Conservation (phyloP, 2,113 vertebrate species). For the Pygoscelis adeliae region DNA sequence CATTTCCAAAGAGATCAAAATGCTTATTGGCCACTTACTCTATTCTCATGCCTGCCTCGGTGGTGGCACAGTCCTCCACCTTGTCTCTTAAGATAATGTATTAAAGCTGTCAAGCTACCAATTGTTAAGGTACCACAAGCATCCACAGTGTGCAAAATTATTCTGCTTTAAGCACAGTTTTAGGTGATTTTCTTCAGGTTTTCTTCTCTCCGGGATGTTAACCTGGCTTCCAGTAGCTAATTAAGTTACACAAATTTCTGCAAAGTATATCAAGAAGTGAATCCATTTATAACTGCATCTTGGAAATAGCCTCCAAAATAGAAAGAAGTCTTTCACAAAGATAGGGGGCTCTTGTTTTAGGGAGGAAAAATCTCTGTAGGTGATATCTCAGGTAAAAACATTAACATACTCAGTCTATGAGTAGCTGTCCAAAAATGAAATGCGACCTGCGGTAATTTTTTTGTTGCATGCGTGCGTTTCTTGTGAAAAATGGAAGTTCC, state of each 20-base stretch:
- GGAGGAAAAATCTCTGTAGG: neutral
- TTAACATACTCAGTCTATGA: neutral
- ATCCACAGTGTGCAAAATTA: neutral
- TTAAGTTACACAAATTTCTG: neutral
- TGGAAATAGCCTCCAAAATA: neutral
- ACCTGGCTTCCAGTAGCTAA: neutral
- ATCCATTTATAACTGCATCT: neutral
- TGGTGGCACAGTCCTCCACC: neutral
- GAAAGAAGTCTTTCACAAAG: neutral
- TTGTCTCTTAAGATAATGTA: neutral
- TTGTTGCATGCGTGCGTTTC: neutral
- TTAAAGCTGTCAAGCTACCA: neutral
- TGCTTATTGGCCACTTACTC: neutral
- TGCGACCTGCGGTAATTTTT: neutral
- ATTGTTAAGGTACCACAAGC: neutral
- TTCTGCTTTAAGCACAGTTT: neutral
- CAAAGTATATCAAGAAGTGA: neutral
- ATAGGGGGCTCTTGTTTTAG: neutral
- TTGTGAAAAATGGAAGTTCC: conserved; percentile 39
- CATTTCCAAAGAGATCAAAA: neutral
- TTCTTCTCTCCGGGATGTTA: neutral
- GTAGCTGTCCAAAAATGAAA: neutral
- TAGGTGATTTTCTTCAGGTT: neutral
- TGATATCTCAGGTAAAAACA: neutral
- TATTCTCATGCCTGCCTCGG: neutral